phyloP scores from a whole-genome alignment of 2,797 vertebrate genomes.

The Heliangelus exortis region DNA sequence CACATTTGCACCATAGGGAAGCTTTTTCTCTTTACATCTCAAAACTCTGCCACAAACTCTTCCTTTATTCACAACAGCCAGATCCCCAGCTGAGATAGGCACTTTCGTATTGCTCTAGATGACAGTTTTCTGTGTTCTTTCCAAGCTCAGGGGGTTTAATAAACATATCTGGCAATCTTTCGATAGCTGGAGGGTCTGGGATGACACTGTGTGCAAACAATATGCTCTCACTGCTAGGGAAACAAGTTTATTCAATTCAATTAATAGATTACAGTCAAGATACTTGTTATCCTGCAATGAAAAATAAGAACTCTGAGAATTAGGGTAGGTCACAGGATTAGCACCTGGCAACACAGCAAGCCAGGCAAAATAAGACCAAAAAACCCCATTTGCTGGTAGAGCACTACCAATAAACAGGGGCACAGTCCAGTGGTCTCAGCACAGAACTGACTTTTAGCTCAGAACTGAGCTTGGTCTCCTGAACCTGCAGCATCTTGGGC shows the following conservation, averaged over 20 bases:
- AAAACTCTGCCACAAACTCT: constrained; percentile 85
- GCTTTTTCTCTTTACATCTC: constrained; percentile 84
- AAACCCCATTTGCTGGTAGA: background rate
- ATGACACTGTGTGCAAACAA: constrained; percentile 93
- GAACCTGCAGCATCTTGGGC: background rate
- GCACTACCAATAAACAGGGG: background rate
- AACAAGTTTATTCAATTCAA: constrained; percentile 98
- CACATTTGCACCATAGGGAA: constrained; percentile 88
- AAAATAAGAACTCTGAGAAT: constrained; percentile 80
- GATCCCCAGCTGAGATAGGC: constrained; percentile 89
- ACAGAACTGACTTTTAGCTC: background rate
- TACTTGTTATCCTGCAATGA: constrained; percentile 88
- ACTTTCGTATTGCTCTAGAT: constrained; percentile 84
- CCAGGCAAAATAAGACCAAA: constrained; percentile 46
- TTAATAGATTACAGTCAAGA: constrained; percentile 94
- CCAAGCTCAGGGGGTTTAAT: constrained; percentile 91
- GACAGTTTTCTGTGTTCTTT: constrained; percentile 90
- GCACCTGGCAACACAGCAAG: constrained; percentile 59
- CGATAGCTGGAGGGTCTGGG: constrained; percentile 88
- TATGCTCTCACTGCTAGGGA: constrained; percentile 87
- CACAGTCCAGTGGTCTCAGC: background rate
- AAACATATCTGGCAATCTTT: constrained; percentile 97
- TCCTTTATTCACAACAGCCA: constrained; percentile 88
- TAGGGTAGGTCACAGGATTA: constrained; percentile 77
- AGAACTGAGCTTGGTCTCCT: background rate